Conservation (phyloP, 2,113 vertebrate genomes). For the Struthio camelus region DNA sequence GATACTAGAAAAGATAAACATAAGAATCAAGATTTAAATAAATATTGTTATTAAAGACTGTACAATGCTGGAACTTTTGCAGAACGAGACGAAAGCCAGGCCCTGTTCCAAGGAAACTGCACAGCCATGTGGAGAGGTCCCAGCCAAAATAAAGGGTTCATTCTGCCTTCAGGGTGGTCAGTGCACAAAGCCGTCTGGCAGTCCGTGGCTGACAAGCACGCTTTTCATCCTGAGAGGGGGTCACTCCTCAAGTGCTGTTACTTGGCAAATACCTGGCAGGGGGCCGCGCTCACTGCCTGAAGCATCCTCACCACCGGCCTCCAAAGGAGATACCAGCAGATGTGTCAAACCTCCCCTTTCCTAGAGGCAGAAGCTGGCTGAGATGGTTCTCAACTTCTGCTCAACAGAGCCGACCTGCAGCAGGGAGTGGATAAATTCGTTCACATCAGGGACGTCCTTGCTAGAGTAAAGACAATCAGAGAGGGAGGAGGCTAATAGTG, state of each 20-base stretch:
- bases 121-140: background rate
- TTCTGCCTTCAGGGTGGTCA: background rate
- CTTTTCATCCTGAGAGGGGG: fast-evolving
- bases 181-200: background rate
- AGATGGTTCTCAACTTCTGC: background rate
- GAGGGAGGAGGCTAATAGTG: background rate
- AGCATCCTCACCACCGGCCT: fast-evolving
- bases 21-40: conserved; percentile 11
- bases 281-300: background rate
- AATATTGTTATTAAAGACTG: conserved; percentile 42
- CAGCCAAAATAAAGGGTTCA: background rate
- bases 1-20: conserved; percentile 27
- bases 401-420: background rate
- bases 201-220: background rate
- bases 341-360: background rate
- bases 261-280: background rate
- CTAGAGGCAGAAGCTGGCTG: background rate
- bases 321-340: background rate
- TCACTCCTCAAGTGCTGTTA: background rate
- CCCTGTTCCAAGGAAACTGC: background rate
- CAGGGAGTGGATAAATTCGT: background rate
- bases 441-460: background rate
- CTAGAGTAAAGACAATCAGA: background rate
- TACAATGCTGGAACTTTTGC: conserved; percentile 31
- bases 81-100: conserved; percentile 43